A percentile compares a stretch with the other conserved stretches of the same genome.
Conservation (phyloP, 2,888 invertebrate species). For the Xiphydria camelus region DNA sequence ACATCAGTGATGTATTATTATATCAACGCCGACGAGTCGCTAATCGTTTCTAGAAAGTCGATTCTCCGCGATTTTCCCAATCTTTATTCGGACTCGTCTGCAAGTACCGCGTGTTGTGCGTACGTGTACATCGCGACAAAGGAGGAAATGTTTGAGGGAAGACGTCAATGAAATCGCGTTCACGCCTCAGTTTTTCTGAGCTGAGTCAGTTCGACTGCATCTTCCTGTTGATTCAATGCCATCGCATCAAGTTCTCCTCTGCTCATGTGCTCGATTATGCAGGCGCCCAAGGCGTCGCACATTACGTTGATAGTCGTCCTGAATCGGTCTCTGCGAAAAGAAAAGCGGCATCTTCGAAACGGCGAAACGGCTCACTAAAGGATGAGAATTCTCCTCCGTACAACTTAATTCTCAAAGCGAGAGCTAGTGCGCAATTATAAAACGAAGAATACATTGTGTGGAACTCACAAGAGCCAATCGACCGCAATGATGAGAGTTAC, state of each 20-base stretch:
- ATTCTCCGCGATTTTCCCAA: no score
- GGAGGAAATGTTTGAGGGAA: no score
- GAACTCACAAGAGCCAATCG: constrained; percentile 90
- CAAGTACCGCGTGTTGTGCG: no score
- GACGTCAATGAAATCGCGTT: constrained; percentile 6
- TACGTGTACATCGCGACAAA: no score
- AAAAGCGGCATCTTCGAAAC: not conserved
- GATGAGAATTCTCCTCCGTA: not conserved
- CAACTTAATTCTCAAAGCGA: no score
- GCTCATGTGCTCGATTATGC: constrained; percentile 84
- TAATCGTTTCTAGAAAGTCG: no score
- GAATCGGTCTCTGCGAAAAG: constrained; percentile 75
- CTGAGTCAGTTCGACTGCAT: constrained; percentile 42
- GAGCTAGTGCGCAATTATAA: no score
- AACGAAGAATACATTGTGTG: no score
- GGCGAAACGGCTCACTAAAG: not conserved
- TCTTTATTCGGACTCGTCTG: no score
- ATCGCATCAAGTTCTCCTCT: constrained; percentile 67
- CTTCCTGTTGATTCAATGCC: constrained; percentile 30
- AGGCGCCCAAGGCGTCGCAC: constrained; percentile 93
- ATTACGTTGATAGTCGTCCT: constrained; percentile 91
- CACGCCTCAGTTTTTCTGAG: constrained; percentile 36
- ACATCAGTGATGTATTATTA: no score
- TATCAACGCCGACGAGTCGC: no score
- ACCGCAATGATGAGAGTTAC: constrained; percentile 88